Evolutionary conservation across 2,888 invertebrate species (phyloP).

Genomic region (Caenorhabditis doughertyi): DNA sequence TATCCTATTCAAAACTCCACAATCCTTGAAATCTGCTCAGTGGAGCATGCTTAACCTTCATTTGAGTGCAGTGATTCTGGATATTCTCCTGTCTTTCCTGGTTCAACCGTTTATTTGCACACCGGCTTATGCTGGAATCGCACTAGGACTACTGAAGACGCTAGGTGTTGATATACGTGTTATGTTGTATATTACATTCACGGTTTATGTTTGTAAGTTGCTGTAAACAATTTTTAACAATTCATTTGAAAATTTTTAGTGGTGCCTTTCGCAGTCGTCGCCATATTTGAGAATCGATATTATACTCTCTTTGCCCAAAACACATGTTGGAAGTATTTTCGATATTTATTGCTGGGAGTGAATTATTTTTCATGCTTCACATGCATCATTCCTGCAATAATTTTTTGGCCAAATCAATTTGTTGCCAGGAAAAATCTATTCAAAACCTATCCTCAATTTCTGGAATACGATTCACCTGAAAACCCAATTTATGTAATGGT

Average conservation of each 20-base stretch:
- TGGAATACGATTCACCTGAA: no score
- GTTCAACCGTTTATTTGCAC: no score
- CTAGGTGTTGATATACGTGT: no score
- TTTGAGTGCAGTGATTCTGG: neutral
- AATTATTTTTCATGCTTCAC: neutral
- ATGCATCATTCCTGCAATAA: neutral
- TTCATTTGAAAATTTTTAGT: no score
- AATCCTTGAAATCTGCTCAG: neutral
- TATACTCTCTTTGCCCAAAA: neutral
- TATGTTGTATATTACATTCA: no score
- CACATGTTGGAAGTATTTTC: neutral
- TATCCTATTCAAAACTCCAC: neutral
- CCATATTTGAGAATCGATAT: neutral
- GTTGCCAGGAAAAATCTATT: neutral
- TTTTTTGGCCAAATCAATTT: neutral
- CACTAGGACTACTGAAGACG: no score
- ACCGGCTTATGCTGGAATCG: no score
- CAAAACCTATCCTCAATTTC: no score
- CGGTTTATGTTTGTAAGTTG: no score
- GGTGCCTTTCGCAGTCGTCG: no score
- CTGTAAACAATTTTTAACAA: no score
- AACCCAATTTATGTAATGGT: neutral
- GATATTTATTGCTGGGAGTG: neutral
- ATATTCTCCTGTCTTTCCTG: no score
- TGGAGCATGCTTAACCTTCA: neutral